Conservation (phyloP, 1,140 invertebrate species). For the Anadara kagoshimensis region DNA sequence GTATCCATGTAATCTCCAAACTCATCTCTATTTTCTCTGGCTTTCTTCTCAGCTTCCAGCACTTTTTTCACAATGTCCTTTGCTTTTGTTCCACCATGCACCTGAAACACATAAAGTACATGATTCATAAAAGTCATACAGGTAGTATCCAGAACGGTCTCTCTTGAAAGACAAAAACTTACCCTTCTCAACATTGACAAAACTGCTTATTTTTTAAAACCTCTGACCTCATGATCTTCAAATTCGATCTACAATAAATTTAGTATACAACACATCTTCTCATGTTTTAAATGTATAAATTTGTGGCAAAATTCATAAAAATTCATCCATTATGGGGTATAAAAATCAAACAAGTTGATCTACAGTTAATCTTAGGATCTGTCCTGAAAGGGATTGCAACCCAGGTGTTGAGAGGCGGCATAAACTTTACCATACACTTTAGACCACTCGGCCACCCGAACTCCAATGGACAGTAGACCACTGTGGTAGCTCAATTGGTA, state of each 20-base stretch:
- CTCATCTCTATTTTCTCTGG: conserved; percentile 42
- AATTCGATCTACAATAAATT: not conserved
- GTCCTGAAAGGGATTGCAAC: too few relatives aligned
- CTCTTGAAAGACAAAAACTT: not conserved
- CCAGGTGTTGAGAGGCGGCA: not conserved
- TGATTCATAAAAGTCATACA: not conserved
- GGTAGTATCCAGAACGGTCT: not conserved
- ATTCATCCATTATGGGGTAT: too few relatives aligned
- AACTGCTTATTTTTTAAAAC: not conserved
- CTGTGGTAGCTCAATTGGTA: too few relatives aligned
- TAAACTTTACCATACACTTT: not conserved
- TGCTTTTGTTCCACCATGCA: conserved; percentile 65
- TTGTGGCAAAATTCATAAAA: too few relatives aligned
- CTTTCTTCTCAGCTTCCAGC: conserved; percentile 42
- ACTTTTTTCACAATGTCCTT: conserved; percentile 56
- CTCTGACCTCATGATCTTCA: not conserved
- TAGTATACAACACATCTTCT: too few relatives aligned
- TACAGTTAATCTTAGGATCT: too few relatives aligned
- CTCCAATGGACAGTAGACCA: too few relatives aligned
- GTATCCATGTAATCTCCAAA: conserved; percentile 44
- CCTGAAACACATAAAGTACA: conserved; percentile 33
- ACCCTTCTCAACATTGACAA: not conserved
- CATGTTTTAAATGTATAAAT: too few relatives aligned
- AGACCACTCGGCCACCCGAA: too few relatives aligned
- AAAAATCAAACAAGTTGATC: too few relatives aligned